Percentiles rank a stretch among this genome's conserved stretches.
These are phyloP conservation scores for Tupiocoris notatus DNA, from an alignment of 2,888 invertebrate genomes.

Conservation along the genomic window DNA sequence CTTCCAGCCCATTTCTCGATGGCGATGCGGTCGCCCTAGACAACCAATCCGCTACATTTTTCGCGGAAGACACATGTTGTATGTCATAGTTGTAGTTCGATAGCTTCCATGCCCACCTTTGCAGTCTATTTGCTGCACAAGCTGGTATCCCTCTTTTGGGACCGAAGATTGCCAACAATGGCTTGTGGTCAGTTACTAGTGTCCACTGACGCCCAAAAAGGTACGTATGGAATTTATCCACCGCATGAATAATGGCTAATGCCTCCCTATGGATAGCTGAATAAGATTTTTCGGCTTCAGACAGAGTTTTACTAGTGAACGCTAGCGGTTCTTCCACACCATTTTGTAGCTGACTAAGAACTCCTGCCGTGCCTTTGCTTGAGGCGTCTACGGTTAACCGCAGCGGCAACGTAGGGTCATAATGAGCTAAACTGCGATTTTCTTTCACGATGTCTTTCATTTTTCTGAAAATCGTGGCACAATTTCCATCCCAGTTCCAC, in stretches of 20 bases:
- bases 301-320: slow-evolving; percentile 2
- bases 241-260: not conserved
- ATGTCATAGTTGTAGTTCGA: slow-evolving; percentile 5
- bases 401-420: slow-evolving; percentile 1
- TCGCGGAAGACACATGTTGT: slow-evolving; percentile 2
- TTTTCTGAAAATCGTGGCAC: not conserved
- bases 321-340: slow-evolving; percentile 10
- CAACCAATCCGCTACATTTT: slow-evolving; percentile 22
- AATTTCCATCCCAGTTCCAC: slow-evolving; percentile 9
- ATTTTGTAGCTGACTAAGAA: not conserved
- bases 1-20: not conserved
- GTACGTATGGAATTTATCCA: not conserved
- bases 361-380: not conserved
- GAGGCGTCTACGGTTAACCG: slow-evolving; percentile 11
- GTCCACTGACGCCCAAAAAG: not conserved
- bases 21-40: not conserved
- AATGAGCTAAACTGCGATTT: slow-evolving; percentile 11
- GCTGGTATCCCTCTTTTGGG: slow-evolving; percentile 14
- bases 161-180: not conserved
- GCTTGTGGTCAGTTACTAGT: not conserved
- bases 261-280: slow-evolving; percentile 8
- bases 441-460: not conserved
- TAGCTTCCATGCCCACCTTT: slow-evolving; percentile 19
- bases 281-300: not conserved
- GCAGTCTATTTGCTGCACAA: too few species aligned